A percentile compares a stretch with the other conserved stretches of the same genome.
Conservation (phyloP, 2,797 vertebrate genomes). For the Dallia pectoralis region DNA sequence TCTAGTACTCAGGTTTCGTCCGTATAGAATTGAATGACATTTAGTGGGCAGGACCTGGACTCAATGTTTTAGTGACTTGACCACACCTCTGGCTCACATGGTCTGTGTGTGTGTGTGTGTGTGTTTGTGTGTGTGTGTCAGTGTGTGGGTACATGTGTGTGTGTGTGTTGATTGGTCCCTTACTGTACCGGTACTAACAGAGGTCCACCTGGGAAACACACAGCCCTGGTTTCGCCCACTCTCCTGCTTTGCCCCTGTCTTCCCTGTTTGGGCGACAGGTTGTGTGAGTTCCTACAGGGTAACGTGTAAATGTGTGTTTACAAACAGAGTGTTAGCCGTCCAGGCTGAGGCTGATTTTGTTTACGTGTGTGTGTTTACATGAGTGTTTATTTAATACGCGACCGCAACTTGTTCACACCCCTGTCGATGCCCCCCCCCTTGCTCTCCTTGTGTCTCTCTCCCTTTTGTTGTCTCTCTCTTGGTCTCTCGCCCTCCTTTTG, state of each 20-base stretch:
- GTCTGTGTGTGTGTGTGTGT: conserved; percentile 7
- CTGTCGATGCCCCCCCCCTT: conserved; percentile 4
- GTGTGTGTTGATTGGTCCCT: conserved; percentile 43
- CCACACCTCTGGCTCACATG: neutral
- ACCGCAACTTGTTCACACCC: conserved; percentile 26
- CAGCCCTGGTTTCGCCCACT: conserved; percentile 22
- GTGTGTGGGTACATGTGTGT: conserved; percentile 52
- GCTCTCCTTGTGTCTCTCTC: neutral
- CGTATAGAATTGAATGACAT: too few relatives aligned
- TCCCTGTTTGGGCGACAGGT: conserved; percentile 1
- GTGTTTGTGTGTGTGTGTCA: conserved; percentile 17
- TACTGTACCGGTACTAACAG: too few relatives aligned
- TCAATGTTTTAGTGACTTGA: too few relatives aligned
- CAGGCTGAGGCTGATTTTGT: conserved; percentile 21
- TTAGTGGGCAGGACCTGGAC: too few relatives aligned
- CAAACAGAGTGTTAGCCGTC: conserved; percentile 15
- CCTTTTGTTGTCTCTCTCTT: too few relatives aligned
- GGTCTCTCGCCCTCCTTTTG: neutral
- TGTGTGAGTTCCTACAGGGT: too few relatives aligned
- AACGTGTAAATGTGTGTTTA: conserved; percentile 29
- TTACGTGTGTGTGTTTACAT: conserved; percentile 21
- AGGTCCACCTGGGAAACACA: conserved; percentile 47
- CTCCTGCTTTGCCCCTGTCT: conserved; percentile 28
- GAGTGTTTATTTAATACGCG: conserved; percentile 1
- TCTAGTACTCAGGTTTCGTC: too few relatives aligned